Evolutionary conservation across 2,888 invertebrate species (phyloP), one percentile per base, ranked within the genome.

Genomic region (Lissocephala sabroskyi): DNA sequence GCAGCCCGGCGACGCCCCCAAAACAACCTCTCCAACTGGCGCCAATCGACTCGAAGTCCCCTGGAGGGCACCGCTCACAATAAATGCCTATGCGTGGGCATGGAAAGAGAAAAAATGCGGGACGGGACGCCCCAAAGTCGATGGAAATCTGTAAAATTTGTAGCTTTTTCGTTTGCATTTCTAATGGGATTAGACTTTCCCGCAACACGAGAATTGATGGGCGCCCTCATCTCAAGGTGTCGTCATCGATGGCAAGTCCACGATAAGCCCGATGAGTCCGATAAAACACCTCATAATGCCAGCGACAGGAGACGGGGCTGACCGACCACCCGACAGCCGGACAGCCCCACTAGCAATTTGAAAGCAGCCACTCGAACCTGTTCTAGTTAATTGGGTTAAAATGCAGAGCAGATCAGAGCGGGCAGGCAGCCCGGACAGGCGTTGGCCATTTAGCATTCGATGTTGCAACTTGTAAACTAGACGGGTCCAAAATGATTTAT

Each of bases 381-480:
- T 74, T 74, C 77, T 61, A n/a, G n/a, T 66, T 79, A 74, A 74
- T 79, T 74, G 79, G 79, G 73, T 77, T 79, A 77, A 77, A 63
- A 70, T 63, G 70, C 55, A 54, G 58, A 28, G 29, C 7, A 26
- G 35, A 35, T n/a, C 13, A 16, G 7, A 37, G 23, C 32, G 56
- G 26, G 16, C 16, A 29, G 36, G 32, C 29, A 28, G 19, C 41
- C 29, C 36, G 49, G 59, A 53, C 64, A 68, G 70, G 70, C 74
- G 70, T 65, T 59, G 62, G 49, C 70, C 65, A 70, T 62, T 68
- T 64, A 66, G 52, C 59, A 58, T 50, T 59, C 51, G 45, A 51
- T 56, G 56, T 50, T 46, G 57, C 51, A 46, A 52, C 35, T 52
- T 37, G 54, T n/a, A n/a, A n/a, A n/a, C 56, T 45, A 49, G 50